Percentiles rank a stretch among this genome's conserved stretches.
phyloP scores from a whole-genome alignment of 2,888 invertebrate genomes.

The Keiferia lycopersicella region DNA sequence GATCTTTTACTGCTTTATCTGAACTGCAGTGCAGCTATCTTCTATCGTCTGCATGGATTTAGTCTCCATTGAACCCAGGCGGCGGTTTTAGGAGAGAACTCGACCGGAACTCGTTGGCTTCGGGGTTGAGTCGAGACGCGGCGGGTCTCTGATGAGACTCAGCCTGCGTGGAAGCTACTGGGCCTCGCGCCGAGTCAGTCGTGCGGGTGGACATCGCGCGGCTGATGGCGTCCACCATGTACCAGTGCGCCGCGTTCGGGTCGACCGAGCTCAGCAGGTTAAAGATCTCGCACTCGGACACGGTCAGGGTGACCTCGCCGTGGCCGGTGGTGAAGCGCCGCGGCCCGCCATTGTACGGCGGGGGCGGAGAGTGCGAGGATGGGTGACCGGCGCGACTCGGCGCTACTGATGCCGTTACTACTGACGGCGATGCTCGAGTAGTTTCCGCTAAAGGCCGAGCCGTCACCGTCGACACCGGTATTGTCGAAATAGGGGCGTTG shows the following conservation, averaged over 20 bases:
- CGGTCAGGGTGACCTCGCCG: conserved; percentile 44
- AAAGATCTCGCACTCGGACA: conserved; percentile 54
- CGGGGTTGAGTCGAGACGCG: conserved; percentile 32
- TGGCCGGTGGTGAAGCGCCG: conserved; percentile 5
- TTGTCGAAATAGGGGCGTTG: too few species aligned
- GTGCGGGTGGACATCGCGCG: conserved; percentile 39
- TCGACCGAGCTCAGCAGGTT: conserved; percentile 47
- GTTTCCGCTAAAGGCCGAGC: not conserved
- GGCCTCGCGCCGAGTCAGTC: conserved; percentile 3
- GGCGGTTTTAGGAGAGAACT: not conserved
- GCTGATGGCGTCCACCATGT: conserved; percentile 50
- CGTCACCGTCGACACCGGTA: not conserved
- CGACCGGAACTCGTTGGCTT: conserved; percentile 33
- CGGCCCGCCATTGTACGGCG: not conserved
- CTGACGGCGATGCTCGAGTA: not conserved
- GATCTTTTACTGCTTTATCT: too few species aligned
- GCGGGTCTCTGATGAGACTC: not conserved
- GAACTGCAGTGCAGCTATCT: too few species aligned
- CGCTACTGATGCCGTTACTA: not conserved
- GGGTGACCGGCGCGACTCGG: too few species aligned
- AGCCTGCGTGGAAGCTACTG: conserved; percentile 13
- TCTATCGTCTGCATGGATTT: too few species aligned
- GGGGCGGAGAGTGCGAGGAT: conserved; percentile 1
- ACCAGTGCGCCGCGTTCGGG: conserved; percentile 54
- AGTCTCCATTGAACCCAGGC: conserved; percentile 1